Evolutionary conservation across 2,113 vertebrate species (phyloP).

Genomic region (Odocoileus virginianus): DNA sequence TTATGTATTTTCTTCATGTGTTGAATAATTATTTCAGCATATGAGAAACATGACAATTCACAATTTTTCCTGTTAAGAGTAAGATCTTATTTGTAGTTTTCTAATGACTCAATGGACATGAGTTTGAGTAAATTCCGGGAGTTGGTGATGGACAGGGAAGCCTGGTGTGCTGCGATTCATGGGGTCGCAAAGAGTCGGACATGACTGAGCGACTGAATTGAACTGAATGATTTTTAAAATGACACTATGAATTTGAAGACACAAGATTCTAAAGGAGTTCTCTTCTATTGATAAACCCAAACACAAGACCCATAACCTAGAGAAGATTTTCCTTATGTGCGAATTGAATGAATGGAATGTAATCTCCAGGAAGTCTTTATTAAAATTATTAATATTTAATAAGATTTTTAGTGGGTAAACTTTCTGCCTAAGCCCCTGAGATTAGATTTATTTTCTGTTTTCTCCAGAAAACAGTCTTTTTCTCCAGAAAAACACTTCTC

Average conservation of each 20-base stretch:
- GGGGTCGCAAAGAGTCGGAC: no score
- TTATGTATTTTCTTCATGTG: not conserved
- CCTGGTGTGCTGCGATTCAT: no score
- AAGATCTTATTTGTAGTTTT: not conserved
- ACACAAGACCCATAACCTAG: not conserved
- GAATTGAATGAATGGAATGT: not conserved
- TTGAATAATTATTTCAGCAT: conserved; percentile 29
- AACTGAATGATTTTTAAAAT: not conserved
- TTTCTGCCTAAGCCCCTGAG: conserved; percentile 46
- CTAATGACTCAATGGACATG: not conserved
- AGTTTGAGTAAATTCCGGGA: no score
- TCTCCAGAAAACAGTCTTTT: conserved; percentile 42
- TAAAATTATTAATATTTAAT: conserved; percentile 34
- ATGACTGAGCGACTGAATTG: no score
- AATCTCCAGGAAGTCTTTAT: conserved; percentile 58
- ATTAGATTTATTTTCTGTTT: conserved; percentile 24
- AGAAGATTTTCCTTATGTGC: not conserved
- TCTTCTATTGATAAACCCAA: not conserved
- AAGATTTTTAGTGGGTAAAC: conserved; percentile 36
- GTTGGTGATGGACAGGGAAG: no score
- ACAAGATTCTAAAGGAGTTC: not conserved
- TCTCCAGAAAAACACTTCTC: conserved; percentile 43
- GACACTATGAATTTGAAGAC: conserved; percentile 23
- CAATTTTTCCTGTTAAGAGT: not conserved
- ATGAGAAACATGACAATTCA: not conserved